A percentile compares a stretch with the other conserved stretches of the same genome.
Conservation (phyloP, 2,888 invertebrate species). For the Rhingia campestris region DNA sequence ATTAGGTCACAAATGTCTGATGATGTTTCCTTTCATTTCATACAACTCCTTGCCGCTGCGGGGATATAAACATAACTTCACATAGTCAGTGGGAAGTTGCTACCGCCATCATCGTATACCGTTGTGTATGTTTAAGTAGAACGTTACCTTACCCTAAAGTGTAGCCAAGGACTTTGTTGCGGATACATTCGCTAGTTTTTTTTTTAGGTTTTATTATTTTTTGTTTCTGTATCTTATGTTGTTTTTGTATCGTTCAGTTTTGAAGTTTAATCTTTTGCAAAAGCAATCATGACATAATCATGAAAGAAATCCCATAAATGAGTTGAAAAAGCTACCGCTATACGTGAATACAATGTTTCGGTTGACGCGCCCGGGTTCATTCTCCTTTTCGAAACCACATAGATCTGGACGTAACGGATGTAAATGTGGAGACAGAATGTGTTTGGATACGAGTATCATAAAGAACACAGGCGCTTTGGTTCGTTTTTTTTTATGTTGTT, state of each 20-base stretch:
- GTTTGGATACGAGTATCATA: background rate
- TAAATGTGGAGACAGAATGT: slow-evolving; percentile 2
- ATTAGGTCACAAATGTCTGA: slow-evolving; percentile 66
- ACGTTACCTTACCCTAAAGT: slow-evolving; percentile 32
- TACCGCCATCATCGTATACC: background rate
- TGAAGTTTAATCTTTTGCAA: slow-evolving; percentile 31
- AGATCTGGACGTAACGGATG: slow-evolving; percentile 40
- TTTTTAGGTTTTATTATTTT: background rate
- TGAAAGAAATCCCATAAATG: slow-evolving; percentile 9
- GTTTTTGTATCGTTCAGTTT: background rate
- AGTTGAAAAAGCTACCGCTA: slow-evolving; percentile 12
- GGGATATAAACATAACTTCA: slow-evolving; percentile 19
- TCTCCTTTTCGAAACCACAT: slow-evolving; percentile 30
- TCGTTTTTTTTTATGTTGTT: slow-evolving; percentile 5
- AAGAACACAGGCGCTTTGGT: background rate
- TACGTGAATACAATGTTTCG: background rate
- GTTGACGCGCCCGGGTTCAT: slow-evolving; percentile 25
- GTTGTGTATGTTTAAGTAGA: slow-evolving; percentile 52
- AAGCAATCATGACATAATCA: slow-evolving; percentile 52
- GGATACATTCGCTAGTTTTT: slow-evolving; percentile 30
- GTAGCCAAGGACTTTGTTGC: slow-evolving; percentile 33
- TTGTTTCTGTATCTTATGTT: background rate
- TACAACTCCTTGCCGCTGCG: slow-evolving; percentile 20
- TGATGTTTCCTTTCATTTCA: slow-evolving; percentile 66
- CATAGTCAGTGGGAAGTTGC: slow-evolving; percentile 8